phyloP scores from a whole-genome alignment of 1,140 invertebrate species.

The Dreissena rostriformis region DNA sequence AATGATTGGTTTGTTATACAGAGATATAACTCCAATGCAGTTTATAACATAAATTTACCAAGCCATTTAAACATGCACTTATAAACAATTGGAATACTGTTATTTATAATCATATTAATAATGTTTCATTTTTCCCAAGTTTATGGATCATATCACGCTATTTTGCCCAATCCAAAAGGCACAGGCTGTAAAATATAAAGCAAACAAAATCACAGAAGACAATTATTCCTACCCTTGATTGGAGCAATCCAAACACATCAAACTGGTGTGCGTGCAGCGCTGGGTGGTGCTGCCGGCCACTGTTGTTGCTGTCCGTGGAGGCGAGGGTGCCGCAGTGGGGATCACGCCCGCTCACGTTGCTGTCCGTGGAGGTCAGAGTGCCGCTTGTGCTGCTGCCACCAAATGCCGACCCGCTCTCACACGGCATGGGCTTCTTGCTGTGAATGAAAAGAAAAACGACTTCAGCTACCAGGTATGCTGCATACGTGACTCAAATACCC shows the following conservation, averaged over 20 bases:
- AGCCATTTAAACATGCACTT: too few relatives aligned
- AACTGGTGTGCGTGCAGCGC: constrained; percentile 48
- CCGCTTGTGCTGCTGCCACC: constrained; percentile 56
- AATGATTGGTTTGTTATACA: too few relatives aligned
- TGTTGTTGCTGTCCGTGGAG: constrained; percentile 53
- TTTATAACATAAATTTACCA: too few relatives aligned
- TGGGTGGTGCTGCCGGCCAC: background rate
- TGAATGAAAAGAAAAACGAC: constrained; percentile 10
- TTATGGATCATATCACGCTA: too few relatives aligned
- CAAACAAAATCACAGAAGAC: too few relatives aligned
- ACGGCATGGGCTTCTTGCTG: constrained; percentile 54
- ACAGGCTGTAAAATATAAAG: too few relatives aligned
- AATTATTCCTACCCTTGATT: constrained; percentile 21
- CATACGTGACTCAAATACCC: background rate
- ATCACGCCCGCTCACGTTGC: constrained; percentile 50
- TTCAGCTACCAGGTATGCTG: background rate
- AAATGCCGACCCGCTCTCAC: constrained; percentile 57
- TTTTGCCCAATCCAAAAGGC: too few relatives aligned
- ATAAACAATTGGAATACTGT: too few relatives aligned
- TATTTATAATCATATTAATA: too few relatives aligned
- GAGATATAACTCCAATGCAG: too few relatives aligned
- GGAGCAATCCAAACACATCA: constrained; percentile 48
- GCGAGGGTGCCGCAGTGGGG: constrained; percentile 35
- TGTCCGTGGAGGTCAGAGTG: constrained; percentile 53
- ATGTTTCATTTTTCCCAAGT: too few relatives aligned